Evolutionary conservation across 2,113 vertebrate genomes (phyloP).

Genomic region (Sciurus niger): DNA sequence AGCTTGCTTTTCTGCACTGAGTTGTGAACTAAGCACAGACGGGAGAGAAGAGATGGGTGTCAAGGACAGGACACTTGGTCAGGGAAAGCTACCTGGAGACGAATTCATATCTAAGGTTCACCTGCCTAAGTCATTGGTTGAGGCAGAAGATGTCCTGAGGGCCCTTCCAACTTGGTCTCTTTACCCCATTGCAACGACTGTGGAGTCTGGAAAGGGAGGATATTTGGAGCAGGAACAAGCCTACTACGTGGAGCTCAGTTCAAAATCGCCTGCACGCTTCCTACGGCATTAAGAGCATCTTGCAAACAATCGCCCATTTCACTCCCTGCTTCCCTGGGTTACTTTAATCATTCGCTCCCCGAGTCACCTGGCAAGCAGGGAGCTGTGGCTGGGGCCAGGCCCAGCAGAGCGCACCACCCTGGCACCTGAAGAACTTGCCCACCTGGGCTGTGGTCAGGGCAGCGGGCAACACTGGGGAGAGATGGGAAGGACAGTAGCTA

Average conservation of each 20-base stretch:
- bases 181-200: too few species aligned
- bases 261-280: neutral
- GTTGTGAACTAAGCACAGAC: neutral
- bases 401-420: neutral
- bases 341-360: neutral
- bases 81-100: neutral
- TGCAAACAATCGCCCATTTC: neutral
- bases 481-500: too few species aligned
- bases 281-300: neutral
- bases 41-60: neutral
- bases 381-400: rapidly evolving
- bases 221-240: neutral
- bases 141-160: neutral
- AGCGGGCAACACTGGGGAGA: neutral
- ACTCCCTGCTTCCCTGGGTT: neutral
- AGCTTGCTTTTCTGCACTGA: neutral
- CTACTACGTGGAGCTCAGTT: rapidly evolving
- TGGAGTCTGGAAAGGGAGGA: neutral
- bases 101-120: neutral
- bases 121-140: neutral
- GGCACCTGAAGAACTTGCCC: rapidly evolving
- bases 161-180: neutral
- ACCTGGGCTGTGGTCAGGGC: rapidly evolving
- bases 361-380: neutral
- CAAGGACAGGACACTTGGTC: neutral